These are phyloP conservation scores for Neotragus pygmaeus DNA, from an alignment of 2,113 vertebrate species.

Conservation along the genomic window DNA sequence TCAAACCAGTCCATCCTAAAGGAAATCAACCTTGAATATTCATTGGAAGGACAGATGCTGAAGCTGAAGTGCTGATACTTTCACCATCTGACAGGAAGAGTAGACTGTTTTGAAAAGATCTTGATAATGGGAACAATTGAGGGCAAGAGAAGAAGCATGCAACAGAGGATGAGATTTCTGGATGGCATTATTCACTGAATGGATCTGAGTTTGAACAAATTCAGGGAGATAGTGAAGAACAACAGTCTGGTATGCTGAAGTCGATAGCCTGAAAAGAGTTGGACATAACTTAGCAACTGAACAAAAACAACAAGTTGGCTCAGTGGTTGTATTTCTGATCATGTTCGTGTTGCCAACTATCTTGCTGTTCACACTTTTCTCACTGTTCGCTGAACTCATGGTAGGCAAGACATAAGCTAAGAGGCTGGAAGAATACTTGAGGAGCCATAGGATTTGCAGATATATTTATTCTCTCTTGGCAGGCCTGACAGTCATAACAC, in stretches of 20 bases:
- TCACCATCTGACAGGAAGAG: neutral
- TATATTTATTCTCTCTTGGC: neutral
- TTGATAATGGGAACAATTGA: neutral
- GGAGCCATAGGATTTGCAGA: neutral
- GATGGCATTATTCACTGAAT: neutral
- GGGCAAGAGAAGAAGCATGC: neutral
- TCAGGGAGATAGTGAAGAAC: neutral
- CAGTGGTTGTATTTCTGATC: neutral
- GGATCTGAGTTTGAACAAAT: neutral
- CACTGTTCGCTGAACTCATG: neutral
- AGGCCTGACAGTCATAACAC: neutral
- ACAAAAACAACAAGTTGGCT: neutral
- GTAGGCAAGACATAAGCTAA: neutral
- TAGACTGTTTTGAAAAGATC: neutral
- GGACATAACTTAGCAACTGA: neutral
- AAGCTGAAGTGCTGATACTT: neutral
- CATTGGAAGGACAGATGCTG: neutral
- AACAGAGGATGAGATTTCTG: neutral
- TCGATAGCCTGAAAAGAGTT: neutral
- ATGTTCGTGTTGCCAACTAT: neutral
- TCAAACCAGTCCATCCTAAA: neutral
- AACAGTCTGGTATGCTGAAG: neutral
- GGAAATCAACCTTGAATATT: neutral
- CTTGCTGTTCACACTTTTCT: neutral
- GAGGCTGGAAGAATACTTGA: neutral